Conservation (phyloP, 2,797 vertebrate species). For the Oreochromis grahami region DNA sequence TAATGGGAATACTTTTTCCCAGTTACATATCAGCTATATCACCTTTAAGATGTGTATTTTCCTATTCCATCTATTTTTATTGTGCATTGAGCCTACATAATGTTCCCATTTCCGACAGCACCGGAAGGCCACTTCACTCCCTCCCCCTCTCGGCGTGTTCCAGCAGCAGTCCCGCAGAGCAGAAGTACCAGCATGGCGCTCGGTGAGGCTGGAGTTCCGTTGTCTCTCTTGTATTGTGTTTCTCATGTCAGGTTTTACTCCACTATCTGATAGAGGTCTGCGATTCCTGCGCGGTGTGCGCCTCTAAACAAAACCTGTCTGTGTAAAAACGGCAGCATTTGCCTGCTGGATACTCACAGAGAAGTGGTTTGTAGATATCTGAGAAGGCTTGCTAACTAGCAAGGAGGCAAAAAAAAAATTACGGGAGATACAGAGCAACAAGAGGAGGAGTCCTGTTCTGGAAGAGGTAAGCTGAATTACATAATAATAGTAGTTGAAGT, state of each 20-base stretch:
- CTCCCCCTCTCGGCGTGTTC: constrained; percentile 45
- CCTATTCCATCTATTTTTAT: not conserved
- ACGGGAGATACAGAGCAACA: constrained; percentile 38
- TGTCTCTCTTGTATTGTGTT: constrained; percentile 25
- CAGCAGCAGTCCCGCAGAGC: constrained; percentile 45
- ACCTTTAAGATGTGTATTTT: not conserved
- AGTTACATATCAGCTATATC: not conserved
- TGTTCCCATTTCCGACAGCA: not conserved
- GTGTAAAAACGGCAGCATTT: not conserved
- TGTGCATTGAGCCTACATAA: not conserved
- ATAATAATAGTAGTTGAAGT: not conserved
- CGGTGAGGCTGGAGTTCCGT: constrained; percentile 33
- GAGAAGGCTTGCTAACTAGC: constrained; percentile 63
- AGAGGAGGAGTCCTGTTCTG: constrained; percentile 58
- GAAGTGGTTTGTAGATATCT: constrained; percentile 37
- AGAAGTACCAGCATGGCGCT: constrained; percentile 69
- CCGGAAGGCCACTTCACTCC: constrained; percentile 27
- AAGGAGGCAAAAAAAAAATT: constrained; percentile 13
- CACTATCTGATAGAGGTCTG: not conserved
- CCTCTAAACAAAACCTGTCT: not conserved
- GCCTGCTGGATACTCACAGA: not conserved
- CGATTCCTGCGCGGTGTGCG: fast-evolving
- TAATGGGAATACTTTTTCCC: not conserved
- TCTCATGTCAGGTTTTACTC: constrained; percentile 15
- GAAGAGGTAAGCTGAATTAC: constrained; percentile 56